A percentile compares a stretch with the other conserved stretches of the same genome.
Evolutionary conservation across 2,113 vertebrate species (phyloP).

Genomic region (Corvus moneduloides): DNA sequence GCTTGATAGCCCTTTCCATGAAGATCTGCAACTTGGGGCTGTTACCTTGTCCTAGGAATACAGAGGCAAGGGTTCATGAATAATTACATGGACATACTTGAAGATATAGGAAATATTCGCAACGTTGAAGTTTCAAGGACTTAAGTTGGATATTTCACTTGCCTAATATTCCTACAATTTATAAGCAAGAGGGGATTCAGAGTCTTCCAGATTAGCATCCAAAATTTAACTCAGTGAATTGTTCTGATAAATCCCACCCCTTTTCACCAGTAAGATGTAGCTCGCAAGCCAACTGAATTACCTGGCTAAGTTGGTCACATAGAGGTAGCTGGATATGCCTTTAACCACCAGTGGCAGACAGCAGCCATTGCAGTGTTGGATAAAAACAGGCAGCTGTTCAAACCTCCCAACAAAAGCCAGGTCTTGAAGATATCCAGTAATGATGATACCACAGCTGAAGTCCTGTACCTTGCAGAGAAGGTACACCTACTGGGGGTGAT

Average conservation of each 20-base stretch:
- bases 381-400: neutral
- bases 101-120: neutral
- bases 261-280: neutral
- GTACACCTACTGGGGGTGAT: neutral
- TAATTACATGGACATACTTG: neutral
- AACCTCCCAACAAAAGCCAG: neutral
- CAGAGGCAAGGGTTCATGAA: neutral
- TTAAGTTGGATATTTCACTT: neutral
- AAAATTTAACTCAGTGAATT: neutral
- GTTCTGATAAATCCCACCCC: neutral
- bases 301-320: rapidly evolving
- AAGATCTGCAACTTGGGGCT: neutral
- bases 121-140: neutral
- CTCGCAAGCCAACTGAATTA: neutral
- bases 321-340: neutral
- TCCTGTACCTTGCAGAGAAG: neutral
- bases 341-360: neutral
- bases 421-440: neutral
- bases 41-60: neutral
- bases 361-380: neutral
- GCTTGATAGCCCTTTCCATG: neutral
- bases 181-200: neutral
- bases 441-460: neutral
- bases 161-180: neutral
- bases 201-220: neutral